A percentile compares a stretch with the other conserved stretches of the same genome.
phyloP scores from a whole-genome alignment of 1,140 invertebrate genomes.

The Bombus fervidus region DNA sequence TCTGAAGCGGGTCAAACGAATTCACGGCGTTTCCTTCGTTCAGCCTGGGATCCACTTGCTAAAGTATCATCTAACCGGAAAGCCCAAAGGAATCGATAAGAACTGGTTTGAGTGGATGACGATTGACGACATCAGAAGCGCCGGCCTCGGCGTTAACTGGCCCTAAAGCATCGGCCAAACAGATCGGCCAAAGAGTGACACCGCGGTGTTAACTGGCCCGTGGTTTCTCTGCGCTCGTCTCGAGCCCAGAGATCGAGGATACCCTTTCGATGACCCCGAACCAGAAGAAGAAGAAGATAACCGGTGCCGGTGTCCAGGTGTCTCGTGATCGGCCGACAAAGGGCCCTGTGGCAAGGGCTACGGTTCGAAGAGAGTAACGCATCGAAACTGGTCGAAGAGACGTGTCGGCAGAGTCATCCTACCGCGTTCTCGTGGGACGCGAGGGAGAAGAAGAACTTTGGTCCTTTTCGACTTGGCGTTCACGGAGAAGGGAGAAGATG shows the following conservation, averaged over 20 bases:
- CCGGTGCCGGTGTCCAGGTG: conserved; percentile 48
- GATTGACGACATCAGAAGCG: conserved; percentile 23
- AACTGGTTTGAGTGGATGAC: background rate
- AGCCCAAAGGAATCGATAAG: conserved; percentile 19
- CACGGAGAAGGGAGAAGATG: conserved; percentile 57
- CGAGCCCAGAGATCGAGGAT: conserved; percentile 49
- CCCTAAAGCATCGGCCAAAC: conserved; percentile 51
- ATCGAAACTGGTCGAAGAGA: conserved; percentile 10
- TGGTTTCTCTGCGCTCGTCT: conserved; percentile 11
- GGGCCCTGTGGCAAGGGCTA: background rate
- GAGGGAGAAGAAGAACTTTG: background rate
- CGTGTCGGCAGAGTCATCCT: conserved; percentile 56
- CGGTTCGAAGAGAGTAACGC: background rate
- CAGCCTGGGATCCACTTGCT: background rate
- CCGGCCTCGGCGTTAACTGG: conserved; percentile 45
- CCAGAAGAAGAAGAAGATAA: conserved; percentile 34
- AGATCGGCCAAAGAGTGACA: conserved; percentile 37
- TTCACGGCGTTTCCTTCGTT: background rate
- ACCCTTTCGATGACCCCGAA: conserved; percentile 55
- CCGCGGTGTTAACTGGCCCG: conserved; percentile 49
- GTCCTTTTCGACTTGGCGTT: conserved; percentile 21
- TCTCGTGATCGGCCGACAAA: conserved; percentile 54
- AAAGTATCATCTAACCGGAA: background rate
- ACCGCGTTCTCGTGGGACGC: background rate
- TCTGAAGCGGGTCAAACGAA: background rate